A percentile compares a stretch with the other conserved stretches of the same genome.
phyloP scores from a whole-genome alignment of 2,888 invertebrate genomes.

The Entomobrya multifasciata region DNA sequence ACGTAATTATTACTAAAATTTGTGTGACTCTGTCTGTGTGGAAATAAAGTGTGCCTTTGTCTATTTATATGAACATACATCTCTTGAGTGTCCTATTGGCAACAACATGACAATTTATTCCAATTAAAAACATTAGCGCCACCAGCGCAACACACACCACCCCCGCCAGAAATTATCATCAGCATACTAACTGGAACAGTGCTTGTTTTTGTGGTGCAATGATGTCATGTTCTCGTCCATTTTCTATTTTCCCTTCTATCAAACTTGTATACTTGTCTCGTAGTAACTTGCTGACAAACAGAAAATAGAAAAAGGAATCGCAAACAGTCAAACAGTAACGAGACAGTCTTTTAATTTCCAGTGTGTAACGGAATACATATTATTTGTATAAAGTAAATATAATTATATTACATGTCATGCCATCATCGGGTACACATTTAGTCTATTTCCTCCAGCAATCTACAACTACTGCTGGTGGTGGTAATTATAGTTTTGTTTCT shows the following conservation, averaged over 20 bases:
- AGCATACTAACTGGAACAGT: too few species aligned
- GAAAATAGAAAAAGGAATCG: not conserved
- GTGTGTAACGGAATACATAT: too few species aligned
- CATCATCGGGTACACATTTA: too few species aligned
- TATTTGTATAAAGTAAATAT: too few species aligned
- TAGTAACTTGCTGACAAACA: not conserved
- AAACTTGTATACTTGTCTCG: not conserved
- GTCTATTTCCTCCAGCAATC: not conserved
- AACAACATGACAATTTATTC: constrained; percentile 31
- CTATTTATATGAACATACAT: not conserved
- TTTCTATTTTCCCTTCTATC: not conserved
- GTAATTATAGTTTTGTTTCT: constrained; percentile 42
- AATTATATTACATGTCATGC: too few species aligned
- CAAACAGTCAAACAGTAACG: constrained; percentile 25
- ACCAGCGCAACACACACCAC: constrained; percentile 7
- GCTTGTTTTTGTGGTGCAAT: too few species aligned
- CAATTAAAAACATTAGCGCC: constrained; percentile 38
- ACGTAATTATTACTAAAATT: not conserved
- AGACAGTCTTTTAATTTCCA: constrained; percentile 8
- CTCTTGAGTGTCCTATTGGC: constrained; percentile 37
- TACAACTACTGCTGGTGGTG: not conserved
- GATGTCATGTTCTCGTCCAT: not conserved
- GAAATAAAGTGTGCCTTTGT: not conserved
- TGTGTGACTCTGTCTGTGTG: not conserved
- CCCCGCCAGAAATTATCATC: not conserved